Evolutionary conservation across 2,797 vertebrate species (phyloP), one percentile per base, ranked within the genome.

Genomic region (Phalloptychus januarius): DNA sequence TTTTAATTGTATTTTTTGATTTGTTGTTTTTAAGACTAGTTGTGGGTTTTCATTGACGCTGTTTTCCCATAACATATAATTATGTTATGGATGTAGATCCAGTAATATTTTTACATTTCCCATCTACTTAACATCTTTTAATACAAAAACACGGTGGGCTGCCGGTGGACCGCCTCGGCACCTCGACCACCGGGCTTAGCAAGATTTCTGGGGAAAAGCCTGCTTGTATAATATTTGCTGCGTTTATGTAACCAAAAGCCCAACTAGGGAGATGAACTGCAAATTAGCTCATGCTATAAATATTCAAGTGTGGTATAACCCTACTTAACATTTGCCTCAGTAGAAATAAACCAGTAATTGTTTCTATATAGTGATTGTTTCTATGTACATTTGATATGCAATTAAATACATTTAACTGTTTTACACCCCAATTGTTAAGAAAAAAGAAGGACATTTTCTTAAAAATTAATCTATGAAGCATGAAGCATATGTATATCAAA

Each of bases 401-500:
- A 8, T 74, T 74, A 8, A 42, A 67, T 13, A 10, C 52, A 72
- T 44, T 2, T 46, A 44, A 69, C 44, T 74, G 13, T 7, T 74
- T 12, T 25, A 38, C 7, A n/a, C 4, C 25, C 10, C 36, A 40
- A 45, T 2, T 23, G 52, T 71, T 2, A 63, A 46, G 18, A 50
- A 50, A 50, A 7, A 25, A 20, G 74, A 63, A 70, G 31, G n/a
- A 44, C 61, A 54, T 76, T 79, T 61, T 67, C 45, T 79, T 4
- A 54, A 18, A 78, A 8, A 11, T 82, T 71, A 54, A 45, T 61
- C 25, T 45, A 79, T 77, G 31, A 79, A 6, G 5, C 72, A 79
- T 77, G 31, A 79, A 6, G 5, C 72, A 56, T 70, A 82, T 81
- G 75, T 79, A 80, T n/a, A 88, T 80, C 78, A 40, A 75, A 48